phyloP scores from a whole-genome alignment of 1,140 invertebrate species.

The Oryctes rhinoceros region DNA sequence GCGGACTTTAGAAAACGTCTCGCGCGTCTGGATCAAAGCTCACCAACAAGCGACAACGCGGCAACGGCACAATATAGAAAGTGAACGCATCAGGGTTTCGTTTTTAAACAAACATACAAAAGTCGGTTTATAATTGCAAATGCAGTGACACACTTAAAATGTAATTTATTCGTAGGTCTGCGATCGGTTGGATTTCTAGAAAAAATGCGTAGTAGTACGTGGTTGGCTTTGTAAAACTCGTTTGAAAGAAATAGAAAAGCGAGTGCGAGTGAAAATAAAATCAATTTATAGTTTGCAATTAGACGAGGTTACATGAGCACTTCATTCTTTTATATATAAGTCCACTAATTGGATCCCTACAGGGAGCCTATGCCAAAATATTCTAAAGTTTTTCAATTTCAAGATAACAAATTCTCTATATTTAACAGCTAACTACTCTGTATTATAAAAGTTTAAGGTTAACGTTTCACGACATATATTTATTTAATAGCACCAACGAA shows the following conservation, averaged over 20 bases:
- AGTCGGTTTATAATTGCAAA: slow-evolving; percentile 20
- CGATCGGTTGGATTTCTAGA: slow-evolving; percentile 13
- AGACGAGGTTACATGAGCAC: neutral
- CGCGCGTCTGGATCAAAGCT: slow-evolving; percentile 19
- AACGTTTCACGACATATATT: no score
- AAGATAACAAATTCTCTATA: no score
- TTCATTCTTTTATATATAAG: no score
- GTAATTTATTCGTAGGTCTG: slow-evolving; percentile 25
- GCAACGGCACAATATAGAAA: neutral
- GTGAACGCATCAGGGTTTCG: slow-evolving; percentile 18
- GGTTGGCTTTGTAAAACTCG: neutral
- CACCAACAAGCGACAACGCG: neutral
- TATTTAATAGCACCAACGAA: neutral
- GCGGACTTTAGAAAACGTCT: neutral
- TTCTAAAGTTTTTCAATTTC: no score
- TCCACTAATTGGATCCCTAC: no score
- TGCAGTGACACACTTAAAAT: slow-evolving; percentile 19
- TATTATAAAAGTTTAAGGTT: no score
- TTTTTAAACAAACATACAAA: slow-evolving; percentile 21
- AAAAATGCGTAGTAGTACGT: slow-evolving; percentile 34
- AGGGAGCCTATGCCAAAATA: no score
- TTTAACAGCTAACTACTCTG: no score
- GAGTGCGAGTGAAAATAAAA: slow-evolving; percentile 17
- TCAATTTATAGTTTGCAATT: neutral
- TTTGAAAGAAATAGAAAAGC: slow-evolving; percentile 4